phyloP scores from a whole-genome alignment of 2,113 vertebrate genomes.

The Ophthalmolycus amberensis region DNA sequence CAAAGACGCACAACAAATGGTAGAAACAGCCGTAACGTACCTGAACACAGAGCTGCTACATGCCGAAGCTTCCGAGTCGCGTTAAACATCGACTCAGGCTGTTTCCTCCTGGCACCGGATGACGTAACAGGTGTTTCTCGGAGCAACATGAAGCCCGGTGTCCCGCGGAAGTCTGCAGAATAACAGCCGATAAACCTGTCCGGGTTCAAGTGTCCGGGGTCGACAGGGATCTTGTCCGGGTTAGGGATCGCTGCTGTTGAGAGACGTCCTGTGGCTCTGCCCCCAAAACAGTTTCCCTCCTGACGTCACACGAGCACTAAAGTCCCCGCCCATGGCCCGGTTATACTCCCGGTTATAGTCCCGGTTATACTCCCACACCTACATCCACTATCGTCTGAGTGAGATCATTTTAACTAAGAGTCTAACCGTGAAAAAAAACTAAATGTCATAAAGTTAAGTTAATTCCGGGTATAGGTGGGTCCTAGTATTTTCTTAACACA shows the following conservation, averaged over 20 bases:
- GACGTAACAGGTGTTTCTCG: constrained; percentile 33
- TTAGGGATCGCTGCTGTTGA: neutral
- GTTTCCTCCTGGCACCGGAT: neutral
- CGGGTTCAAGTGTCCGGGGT: neutral
- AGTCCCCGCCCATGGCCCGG: neutral
- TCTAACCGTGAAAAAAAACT: neutral
- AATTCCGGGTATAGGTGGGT: neutral
- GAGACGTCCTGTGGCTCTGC: neutral
- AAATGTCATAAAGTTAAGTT: no score
- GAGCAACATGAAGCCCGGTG: constrained; percentile 19
- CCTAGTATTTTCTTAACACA: neutral
- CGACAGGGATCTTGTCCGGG: neutral
- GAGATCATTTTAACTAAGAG: neutral
- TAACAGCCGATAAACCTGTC: neutral
- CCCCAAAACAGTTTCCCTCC: constrained; percentile 13
- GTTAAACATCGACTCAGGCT: neutral
- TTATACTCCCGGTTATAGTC: neutral
- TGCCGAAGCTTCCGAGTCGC: neutral
- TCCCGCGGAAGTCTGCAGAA: neutral
- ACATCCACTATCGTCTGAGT: neutral
- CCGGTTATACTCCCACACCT: neutral
- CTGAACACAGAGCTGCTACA: constrained; percentile 34
- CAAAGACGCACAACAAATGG: neutral
- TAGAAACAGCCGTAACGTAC: constrained; percentile 3
- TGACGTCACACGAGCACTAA: constrained; percentile 48